Base-by-base conservation (phyloP, 2,888 invertebrate genomes). In the Eumacrocentrus americanus region DNA sequence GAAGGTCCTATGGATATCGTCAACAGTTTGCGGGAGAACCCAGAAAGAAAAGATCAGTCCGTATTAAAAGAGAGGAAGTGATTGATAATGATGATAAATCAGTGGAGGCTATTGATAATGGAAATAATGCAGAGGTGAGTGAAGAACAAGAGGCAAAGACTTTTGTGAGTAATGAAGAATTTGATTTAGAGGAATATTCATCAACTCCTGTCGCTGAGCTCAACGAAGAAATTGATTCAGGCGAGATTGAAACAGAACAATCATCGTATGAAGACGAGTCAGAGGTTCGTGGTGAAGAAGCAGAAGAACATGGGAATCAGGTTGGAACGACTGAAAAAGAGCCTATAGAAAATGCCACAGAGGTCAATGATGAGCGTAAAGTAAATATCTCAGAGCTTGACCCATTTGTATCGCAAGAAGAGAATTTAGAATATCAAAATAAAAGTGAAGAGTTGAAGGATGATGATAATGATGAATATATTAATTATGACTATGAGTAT, bases 1-100 rank as follows among this genome's bases (percentile, higher is more conserved):
- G 78, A 22, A 72, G 72, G 54, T 48, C 46, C 51, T 48, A 22
- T 9, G 52, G 58, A 37, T 53, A 56, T 4, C 53, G 62, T n/a
- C 29, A 52, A 6, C 25, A 64, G 62, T 53, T 69, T 47, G 20
- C 37, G 1, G 40, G 48, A 5, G 50, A 48, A 12, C 25, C 29
- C 1, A 58, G 61, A 14, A 64, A 51, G 5, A 61, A 62, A 35
- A 48, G 66, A 53, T 52, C 60, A 14, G 4, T 11, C 12, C 42
- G 60, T 18, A 16, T 14, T 2, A 50, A 37, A 14, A 35, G 61
- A 37, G 61, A 63, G 18, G 52, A 56, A 20, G 62, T 58, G 37
- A 62, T 61, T 3, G 20, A 62, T 66, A 11, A 64, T 54, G 46
- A 61, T 52, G 51, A 67, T 46, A 22, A 48, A 29, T 38, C 44